Conservation (phyloP, 2,888 invertebrate genomes). For the Adelognathus sp. region DNA sequence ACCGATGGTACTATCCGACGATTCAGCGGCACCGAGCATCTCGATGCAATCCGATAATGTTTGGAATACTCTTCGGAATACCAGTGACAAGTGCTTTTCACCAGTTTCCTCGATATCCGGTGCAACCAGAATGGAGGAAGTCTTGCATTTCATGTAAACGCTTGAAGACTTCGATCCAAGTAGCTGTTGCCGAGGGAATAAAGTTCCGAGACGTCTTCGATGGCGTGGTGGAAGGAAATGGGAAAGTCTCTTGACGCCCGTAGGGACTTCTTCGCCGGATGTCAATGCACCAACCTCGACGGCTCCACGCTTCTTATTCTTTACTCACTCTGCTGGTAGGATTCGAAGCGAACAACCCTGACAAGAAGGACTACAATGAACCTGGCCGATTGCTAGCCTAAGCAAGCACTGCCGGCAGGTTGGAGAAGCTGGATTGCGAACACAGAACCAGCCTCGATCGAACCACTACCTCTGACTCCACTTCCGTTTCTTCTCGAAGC, state of each 20-base stretch:
- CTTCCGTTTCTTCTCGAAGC: background rate
- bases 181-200: conserved; percentile 33
- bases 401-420: conserved; percentile 47
- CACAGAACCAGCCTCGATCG: conserved; percentile 4
- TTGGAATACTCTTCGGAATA: background rate
- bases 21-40: conserved; percentile 8
- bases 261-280: conserved; percentile 11
- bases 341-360: background rate
- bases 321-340: background rate
- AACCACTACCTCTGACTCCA: background rate
- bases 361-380: conserved; percentile 46
- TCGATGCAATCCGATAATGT: conserved; percentile 8
- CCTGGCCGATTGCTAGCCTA: conserved; percentile 56
- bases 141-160: too few species aligned
- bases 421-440: conserved; percentile 14
- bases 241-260: conserved; percentile 24
- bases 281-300: conserved; percentile 8
- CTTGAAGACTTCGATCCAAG: too few species aligned
- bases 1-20: background rate
- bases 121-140: too few species aligned
- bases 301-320: conserved; percentile 5
- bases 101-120: conserved; percentile 33
- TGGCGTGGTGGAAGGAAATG: conserved; percentile 28
- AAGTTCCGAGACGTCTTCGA: conserved; percentile 34
- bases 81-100: background rate